Evolutionary conservation across 2,888 invertebrate genomes (phyloP).

Genomic region (Apeira syringaria): DNA sequence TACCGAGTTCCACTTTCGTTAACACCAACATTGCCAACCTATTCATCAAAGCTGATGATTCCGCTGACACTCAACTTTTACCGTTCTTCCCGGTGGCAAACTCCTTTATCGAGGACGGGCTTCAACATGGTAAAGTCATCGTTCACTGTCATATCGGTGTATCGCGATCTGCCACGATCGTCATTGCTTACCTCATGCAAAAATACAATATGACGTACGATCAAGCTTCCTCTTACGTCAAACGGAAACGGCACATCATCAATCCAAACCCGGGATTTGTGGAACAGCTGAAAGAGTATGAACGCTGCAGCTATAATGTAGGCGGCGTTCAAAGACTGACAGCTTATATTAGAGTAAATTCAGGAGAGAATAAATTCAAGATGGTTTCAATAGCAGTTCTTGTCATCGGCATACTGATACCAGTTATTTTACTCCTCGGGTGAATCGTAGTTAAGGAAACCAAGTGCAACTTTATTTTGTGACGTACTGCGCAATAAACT

Average conservation of each 20-base stretch:
- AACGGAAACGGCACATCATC: constrained; percentile 93
- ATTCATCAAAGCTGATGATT: constrained; percentile 76
- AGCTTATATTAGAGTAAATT: constrained; percentile 66
- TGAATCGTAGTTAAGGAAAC: constrained; percentile 31
- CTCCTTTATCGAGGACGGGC: constrained; percentile 78
- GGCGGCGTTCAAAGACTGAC: constrained; percentile 62
- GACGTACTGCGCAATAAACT: neutral
- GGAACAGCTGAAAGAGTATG: constrained; percentile 91
- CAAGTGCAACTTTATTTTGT: neutral
- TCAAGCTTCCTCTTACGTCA: constrained; percentile 94
- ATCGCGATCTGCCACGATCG: constrained; percentile 96
- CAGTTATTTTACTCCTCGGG: constrained; percentile 29
- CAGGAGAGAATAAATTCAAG: constrained; percentile 66
- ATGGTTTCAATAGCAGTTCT: constrained; percentile 66
- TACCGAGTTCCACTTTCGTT: constrained; percentile 10
- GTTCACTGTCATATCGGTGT: constrained; percentile 98
- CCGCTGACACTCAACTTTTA: constrained; percentile 67
- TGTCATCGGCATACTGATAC: constrained; percentile 60
- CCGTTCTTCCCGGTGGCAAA: constrained; percentile 78
- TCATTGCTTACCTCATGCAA: constrained; percentile 97
- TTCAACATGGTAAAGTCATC: constrained; percentile 88
- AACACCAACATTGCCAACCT: constrained; percentile 50
- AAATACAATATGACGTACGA: constrained; percentile 92
- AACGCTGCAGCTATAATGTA: constrained; percentile 62
- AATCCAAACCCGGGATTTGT: constrained; percentile 98